Base-by-base conservation (phyloP, 2,797 vertebrate genomes). In the Tachyglossus aculeatus region DNA sequence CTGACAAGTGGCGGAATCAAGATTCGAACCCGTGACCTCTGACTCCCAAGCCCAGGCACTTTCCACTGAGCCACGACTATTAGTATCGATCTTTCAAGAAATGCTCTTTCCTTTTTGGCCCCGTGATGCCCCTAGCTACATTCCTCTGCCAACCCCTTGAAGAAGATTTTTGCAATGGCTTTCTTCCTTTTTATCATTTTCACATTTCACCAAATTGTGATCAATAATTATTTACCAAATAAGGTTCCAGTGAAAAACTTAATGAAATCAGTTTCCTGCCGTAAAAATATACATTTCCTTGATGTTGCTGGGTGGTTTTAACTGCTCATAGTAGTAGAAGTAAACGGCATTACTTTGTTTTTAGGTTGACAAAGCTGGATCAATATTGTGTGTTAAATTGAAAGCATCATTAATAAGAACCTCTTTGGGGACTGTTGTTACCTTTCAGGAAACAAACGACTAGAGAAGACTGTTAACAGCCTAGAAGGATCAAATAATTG, bases 361-460 rank as follows among this genome's bases (percentile, higher is more conserved):
- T 73, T 53, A 71, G 48, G 10, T 73, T 76, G 73, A 78, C 71
- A 73, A 66, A 73, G 10, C n/a, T 57, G 50, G 83, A 74, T 80
- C 73, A 80, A 50, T 87, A 76, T 63, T 71, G 77, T 43, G 27
- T 71, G 31, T 62, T 74, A 55, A 74, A 21, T 31, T 78, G 73
- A 85, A 52, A 65, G 53, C 58, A 67, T 74, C 72, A 82, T 80
- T 84, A 78, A 74, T 78, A 72, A 83, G 55, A 59, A 54, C 56
- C 58, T 55, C 66, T 71, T 71, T 22, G 63, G 61, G 58, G 63
- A 79, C 27, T 47, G 71, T 0, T 63, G 32, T 59, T 77, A 48
- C 56, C 62, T 78, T 82, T 72, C 50, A 75, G 41, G 39, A 57
- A 78, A 71, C 69, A 78, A 58, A 48, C n/a, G 41, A 36, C 45